Evolutionary conservation across 2,888 invertebrate genomes (phyloP), one percentile per base, ranked within the genome.

Genomic region (Volucella zonaria): DNA sequence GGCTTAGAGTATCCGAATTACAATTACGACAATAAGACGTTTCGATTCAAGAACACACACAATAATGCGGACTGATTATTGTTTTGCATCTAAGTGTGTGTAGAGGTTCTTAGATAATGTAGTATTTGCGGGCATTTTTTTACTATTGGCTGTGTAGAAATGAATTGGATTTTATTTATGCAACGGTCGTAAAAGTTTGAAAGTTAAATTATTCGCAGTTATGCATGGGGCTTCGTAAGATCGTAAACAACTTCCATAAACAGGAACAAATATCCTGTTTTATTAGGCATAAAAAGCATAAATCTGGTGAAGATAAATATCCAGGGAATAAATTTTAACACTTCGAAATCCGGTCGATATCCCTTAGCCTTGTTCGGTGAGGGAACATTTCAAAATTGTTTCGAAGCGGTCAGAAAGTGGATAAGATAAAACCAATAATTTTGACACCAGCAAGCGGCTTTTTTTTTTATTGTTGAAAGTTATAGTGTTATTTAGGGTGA

Each of bases 141-240:
- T 54, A n/a, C 23, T 43, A 0, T 43, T 18, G 3, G 23, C 23
- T 23, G 23, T 23, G 54, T 18, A 10, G 38, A 45, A 38, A 38
- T 14, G 56, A 59, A 75, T 43, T 59, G 45, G 40, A 45, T 61
- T 61, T 59, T 59, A 40, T 61, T 68, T 68, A 76, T 47, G 68
- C 51, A 67, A n/a, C 23, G 18, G 68, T 40, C 40, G 47, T 76
- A 61, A 54, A 67, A 68, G 61, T 59, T 52, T 54, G 54, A 68
- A 76, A 67, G 52, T 52, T 68, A 61, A 76, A 76, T 68, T 76
- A 76, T 76, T 76, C 51, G 68, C 47, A 68, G 38, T 61, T 59
- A 61, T 67, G 40, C 68, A 40, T 42, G 12, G 56, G 66, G 54
- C 43, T 62, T 9, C 42, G 51, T 42, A 40, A 58, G 11, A 51